Conservation (phyloP, 1,140 invertebrate species). For the Zaprionus taronus region DNA sequence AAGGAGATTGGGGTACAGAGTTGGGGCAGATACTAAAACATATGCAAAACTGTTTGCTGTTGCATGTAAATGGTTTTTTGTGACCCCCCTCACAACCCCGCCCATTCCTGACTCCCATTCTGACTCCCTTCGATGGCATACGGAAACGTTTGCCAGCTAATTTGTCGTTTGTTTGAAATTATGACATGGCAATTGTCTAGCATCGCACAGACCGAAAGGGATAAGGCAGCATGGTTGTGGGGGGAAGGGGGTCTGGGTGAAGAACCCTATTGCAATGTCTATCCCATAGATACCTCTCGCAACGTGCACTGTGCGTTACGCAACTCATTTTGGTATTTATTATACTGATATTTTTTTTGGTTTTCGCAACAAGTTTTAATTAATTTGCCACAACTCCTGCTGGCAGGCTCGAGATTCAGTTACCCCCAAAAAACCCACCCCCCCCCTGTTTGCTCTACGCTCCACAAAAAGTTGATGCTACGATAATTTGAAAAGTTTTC, state of each 20-base stretch:
- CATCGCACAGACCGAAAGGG: background rate
- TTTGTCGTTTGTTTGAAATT: conserved; percentile 79
- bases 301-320: conserved; percentile 1
- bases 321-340: conserved; percentile 53
- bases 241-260: background rate
- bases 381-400: conserved; percentile 74
- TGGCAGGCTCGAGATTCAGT: conserved; percentile 23
- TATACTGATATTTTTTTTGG: conserved; percentile 19
- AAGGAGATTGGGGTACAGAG: background rate
- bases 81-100: conserved; percentile 11
- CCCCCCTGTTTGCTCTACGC: background rate
- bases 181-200: conserved; percentile 44
- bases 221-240: too few relatives aligned
- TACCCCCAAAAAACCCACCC: background rate
- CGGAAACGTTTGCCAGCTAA: conserved; percentile 65
- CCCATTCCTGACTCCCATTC: too few relatives aligned
- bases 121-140: background rate
- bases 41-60: conserved; percentile 78
- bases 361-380: conserved; percentile 79
- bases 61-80: conserved; percentile 77
- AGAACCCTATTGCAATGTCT: background rate
- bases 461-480: conserved; percentile 74
- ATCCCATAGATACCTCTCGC: background rate
- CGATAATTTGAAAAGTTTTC: conserved; percentile 83
- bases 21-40: conserved; percentile 58